Evolutionary conservation across 1,140 invertebrate species (phyloP).

Genomic region (Theocolax elegans): DNA sequence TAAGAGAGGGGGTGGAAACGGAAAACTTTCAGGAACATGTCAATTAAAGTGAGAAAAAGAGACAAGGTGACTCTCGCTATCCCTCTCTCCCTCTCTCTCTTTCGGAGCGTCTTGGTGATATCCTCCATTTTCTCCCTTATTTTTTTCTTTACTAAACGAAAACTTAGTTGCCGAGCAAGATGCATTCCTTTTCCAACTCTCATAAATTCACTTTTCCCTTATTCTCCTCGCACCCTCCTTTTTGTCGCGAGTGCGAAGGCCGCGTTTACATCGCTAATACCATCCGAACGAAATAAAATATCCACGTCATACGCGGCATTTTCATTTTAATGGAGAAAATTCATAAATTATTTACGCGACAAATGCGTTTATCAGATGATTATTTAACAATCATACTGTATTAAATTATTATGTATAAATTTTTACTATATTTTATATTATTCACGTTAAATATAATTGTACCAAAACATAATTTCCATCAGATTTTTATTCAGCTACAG

Average conservation of each 20-base stretch:
- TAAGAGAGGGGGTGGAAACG: slow-evolving; percentile 33
- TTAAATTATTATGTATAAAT: too few species aligned
- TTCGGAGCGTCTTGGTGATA: neutral
- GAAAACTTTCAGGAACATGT: slow-evolving; percentile 50
- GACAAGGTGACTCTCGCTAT: slow-evolving; percentile 24
- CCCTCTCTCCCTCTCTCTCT: too few species aligned
- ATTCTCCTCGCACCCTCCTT: slow-evolving; percentile 32
- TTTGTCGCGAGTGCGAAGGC: neutral
- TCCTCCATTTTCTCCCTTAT: slow-evolving; percentile 36
- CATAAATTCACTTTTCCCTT: slow-evolving; percentile 40
- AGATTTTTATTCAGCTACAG: too few species aligned
- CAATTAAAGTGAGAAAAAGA: slow-evolving; percentile 49
- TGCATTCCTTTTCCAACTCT: slow-evolving; percentile 39
- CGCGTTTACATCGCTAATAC: slow-evolving; percentile 24
- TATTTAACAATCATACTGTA: too few species aligned
- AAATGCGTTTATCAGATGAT: too few species aligned
- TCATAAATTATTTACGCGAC: slow-evolving; percentile 27
- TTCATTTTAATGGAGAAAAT: slow-evolving; percentile 25
- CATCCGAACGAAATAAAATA: neutral
- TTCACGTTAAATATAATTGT: too few species aligned
- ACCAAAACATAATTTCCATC: too few species aligned
- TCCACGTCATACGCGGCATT: neutral
- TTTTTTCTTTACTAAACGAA: slow-evolving; percentile 33
- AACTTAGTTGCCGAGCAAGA: slow-evolving; percentile 29
- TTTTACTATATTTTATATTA: too few species aligned